Percentiles rank a stretch among this genome's conserved stretches.
phyloP scores from a whole-genome alignment of 2,113 vertebrate species.

The Ceyx cyanopectus region DNA sequence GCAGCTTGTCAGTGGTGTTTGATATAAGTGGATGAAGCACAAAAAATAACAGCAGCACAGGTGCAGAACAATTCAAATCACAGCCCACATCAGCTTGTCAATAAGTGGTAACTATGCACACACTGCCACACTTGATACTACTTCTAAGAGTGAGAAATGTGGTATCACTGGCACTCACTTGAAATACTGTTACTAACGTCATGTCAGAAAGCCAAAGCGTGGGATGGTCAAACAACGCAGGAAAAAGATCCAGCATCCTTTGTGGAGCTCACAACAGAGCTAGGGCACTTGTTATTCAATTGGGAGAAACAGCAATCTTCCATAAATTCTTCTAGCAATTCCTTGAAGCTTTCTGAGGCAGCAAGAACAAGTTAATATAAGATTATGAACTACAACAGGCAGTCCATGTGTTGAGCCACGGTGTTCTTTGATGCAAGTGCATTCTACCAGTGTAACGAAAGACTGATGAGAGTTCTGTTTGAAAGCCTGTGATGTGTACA shows the following conservation, averaged over 20 bases:
- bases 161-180: not conserved
- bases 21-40: conserved; percentile 2
- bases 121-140: not conserved
- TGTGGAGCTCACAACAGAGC: not conserved
- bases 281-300: not conserved
- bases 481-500: not conserved
- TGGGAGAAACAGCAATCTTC: not conserved
- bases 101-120: not conserved
- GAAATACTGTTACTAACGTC: not conserved
- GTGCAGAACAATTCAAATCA: not conserved
- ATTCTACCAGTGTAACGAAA: not conserved
- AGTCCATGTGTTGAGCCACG: not conserved
- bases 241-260: not conserved
- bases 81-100: not conserved
- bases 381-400: not conserved
- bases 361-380: not conserved
- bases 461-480: not conserved
- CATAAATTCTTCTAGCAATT: not conserved
- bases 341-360: not conserved
- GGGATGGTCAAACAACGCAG: not conserved
- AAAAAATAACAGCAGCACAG: conserved; percentile 1
- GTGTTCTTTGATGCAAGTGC: not conserved
- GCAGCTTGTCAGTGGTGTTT: conserved; percentile 1
- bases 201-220: not conserved
- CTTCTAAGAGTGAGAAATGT: not conserved